Percentiles rank a stretch among this genome's conserved stretches.
phyloP scores from a whole-genome alignment of 2,797 vertebrate genomes.

The Argentina silus region DNA sequence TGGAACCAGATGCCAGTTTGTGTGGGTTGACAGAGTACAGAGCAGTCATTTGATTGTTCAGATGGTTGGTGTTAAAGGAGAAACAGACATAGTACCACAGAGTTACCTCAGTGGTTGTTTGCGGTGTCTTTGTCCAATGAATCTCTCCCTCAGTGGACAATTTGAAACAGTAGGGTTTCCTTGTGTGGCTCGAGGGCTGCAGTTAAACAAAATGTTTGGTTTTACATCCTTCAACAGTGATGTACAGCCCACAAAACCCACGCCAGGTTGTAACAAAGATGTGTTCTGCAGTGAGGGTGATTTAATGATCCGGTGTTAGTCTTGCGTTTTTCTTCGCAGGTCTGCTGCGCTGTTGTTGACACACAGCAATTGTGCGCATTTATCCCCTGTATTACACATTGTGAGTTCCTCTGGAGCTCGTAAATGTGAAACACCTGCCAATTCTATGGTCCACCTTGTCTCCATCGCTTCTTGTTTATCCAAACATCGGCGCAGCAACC shows the following conservation, averaged over 20 bases:
- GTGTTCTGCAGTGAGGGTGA: slow-evolving; percentile 23
- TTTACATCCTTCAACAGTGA: neutral
- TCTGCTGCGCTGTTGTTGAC: slow-evolving; percentile 33
- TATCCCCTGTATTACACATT: slow-evolving; percentile 22
- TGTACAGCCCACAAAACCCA: slow-evolving; percentile 6
- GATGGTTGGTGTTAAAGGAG: slow-evolving; percentile 46
- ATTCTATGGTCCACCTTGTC: slow-evolving; percentile 6
- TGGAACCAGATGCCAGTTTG: slow-evolving; percentile 56
- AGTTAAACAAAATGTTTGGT: slow-evolving; percentile 22
- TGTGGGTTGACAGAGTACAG: slow-evolving; percentile 38
- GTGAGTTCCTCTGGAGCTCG: slow-evolving; percentile 27
- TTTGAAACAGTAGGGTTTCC: slow-evolving; percentile 20
- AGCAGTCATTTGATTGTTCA: slow-evolving; percentile 20
- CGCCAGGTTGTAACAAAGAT: slow-evolving; percentile 8
- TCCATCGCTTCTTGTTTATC: slow-evolving; percentile 29
- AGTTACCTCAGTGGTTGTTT: slow-evolving; percentile 35
- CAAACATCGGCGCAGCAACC: slow-evolving; percentile 42
- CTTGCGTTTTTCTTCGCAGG: slow-evolving; percentile 22
- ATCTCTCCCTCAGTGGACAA: neutral
- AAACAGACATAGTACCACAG: slow-evolving; percentile 13
- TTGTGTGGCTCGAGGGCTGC: slow-evolving; percentile 6
- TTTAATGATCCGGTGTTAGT: slow-evolving; percentile 31
- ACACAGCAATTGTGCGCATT: slow-evolving; percentile 18
- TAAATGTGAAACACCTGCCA: slow-evolving; percentile 52
- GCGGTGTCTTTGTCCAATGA: slow-evolving; percentile 2